phyloP scores from a whole-genome alignment of 2,113 vertebrate genomes.

The Nettapus auritus region DNA sequence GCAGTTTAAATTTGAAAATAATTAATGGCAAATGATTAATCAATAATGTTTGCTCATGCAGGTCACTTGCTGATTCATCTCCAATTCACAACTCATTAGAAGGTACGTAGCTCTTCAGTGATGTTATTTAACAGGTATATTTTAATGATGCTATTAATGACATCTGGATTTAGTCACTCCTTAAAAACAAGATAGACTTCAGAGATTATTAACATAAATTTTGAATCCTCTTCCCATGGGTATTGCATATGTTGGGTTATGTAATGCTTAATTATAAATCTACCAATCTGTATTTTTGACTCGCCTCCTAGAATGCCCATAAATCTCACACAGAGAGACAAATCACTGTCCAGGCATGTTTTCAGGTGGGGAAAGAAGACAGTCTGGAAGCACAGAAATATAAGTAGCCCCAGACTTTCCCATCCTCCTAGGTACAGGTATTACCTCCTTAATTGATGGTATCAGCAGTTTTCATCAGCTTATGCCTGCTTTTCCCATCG shows the following conservation, averaged over 20 bases:
- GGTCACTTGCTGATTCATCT: conserved; percentile 60
- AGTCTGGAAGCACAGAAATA: not conserved
- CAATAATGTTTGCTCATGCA: conserved; percentile 58
- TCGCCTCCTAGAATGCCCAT: not conserved
- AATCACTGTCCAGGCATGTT: not conserved
- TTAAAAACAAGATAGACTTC: not conserved
- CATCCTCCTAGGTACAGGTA: not conserved
- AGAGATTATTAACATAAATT: not conserved
- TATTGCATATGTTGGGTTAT: not conserved
- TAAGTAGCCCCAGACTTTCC: not conserved
- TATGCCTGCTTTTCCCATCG: not conserved
- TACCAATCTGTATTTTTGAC: not conserved
- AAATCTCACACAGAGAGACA: not conserved
- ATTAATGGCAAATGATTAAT: conserved; percentile 61
- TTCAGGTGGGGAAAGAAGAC: not conserved
- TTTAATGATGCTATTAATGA: conserved; percentile 1
- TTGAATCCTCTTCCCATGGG: not conserved
- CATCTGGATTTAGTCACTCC: not conserved
- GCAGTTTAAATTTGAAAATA: conserved; percentile 15
- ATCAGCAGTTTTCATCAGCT: not conserved
- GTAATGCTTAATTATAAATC: not conserved
- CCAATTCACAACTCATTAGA: conserved; percentile 27
- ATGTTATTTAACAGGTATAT: conserved; percentile 38
- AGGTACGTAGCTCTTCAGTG: conserved; percentile 36
- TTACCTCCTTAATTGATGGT: not conserved